A percentile compares a stretch with the other conserved stretches of the same genome.
Evolutionary conservation across 2,113 vertebrate species (phyloP).

Genomic region (Narcine bancroftii): DNA sequence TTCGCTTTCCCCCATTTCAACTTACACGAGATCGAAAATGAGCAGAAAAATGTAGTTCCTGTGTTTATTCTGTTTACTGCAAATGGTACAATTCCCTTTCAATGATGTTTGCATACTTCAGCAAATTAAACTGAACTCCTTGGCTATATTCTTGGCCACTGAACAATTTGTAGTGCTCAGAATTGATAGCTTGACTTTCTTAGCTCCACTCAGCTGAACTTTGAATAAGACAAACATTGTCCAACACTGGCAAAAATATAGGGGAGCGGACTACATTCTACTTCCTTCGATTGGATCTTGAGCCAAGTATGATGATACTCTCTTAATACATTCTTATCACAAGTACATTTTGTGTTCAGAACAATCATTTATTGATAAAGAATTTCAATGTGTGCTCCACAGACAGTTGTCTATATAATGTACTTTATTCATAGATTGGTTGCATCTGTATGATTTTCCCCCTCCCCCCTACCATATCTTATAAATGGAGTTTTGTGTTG

Average conservation of each 20-base stretch:
- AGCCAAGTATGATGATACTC: conserved; percentile 31
- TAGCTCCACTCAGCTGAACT: conserved; percentile 49
- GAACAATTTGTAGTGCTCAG: conserved; percentile 36
- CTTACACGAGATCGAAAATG: conserved; percentile 18
- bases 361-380: conserved; percentile 28
- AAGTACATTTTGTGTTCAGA: conserved; percentile 10
- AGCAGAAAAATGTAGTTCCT: conserved; percentile 29
- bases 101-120: conserved; percentile 44
- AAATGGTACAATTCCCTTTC: conserved; percentile 39
- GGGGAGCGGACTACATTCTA: conserved; percentile 40
- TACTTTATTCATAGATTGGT: conserved; percentile 20
- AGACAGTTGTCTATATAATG: neutral
- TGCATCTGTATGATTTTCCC: neutral
- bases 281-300: conserved; percentile 38
- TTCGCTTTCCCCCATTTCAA: conserved; percentile 29
- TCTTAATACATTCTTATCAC: conserved; percentile 27
- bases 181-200: conserved; percentile 38
- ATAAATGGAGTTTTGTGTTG: neutral
- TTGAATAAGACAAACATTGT: conserved; percentile 66
- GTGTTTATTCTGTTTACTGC: conserved; percentile 30
- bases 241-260: conserved; percentile 42
- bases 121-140: conserved; percentile 46
- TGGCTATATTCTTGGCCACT: conserved; percentile 47
- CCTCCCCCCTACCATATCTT: neutral
- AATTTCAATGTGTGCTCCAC: neutral